These are phyloP conservation scores for Heliothis subflexa DNA, from an alignment of 1,140 invertebrate genomes.

Conservation along the genomic window DNA sequence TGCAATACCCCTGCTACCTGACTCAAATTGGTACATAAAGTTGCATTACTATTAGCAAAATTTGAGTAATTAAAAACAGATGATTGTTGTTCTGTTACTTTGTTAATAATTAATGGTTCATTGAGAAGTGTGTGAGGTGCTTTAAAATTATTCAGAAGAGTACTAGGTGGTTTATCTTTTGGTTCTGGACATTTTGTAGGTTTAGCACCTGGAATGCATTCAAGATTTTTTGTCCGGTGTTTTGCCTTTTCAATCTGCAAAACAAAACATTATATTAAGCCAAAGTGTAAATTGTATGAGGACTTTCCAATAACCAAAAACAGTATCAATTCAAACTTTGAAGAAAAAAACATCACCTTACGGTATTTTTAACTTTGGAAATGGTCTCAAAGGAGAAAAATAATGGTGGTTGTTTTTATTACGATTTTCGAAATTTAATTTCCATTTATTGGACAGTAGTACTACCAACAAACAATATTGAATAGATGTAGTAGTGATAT, in stretches of 20 bases:
- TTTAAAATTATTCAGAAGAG: not conserved
- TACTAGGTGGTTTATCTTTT: slow-evolving; percentile 57
- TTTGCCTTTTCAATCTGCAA: slow-evolving; percentile 65
- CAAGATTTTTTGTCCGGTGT: slow-evolving; percentile 48
- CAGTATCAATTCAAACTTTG: too few relatives aligned
- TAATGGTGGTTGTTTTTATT: too few relatives aligned
- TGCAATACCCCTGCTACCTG: not conserved
- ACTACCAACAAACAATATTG: too few relatives aligned
- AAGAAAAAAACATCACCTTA: too few relatives aligned
- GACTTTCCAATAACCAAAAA: too few relatives aligned
- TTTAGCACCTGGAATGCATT: slow-evolving; percentile 51
- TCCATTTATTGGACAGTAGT: too few relatives aligned
- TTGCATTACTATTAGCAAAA: not conserved
- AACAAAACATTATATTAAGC: not conserved
- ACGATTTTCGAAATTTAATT: too few relatives aligned
- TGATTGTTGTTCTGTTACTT: not conserved
- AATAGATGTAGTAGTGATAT: too few relatives aligned
- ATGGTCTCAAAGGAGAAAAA: too few relatives aligned
- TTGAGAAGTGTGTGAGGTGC: not conserved
- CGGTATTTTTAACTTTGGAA: too few relatives aligned
- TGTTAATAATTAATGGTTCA: slow-evolving; percentile 6
- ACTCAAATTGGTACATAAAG: slow-evolving; percentile 1
- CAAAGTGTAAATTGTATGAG: too few relatives aligned
- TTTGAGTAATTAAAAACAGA: slow-evolving; percentile 5
- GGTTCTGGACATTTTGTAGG: slow-evolving; percentile 57